Conservation (phyloP, 92 coral and sea anemone genomes). For the Parazoanthus darwini region DNA sequence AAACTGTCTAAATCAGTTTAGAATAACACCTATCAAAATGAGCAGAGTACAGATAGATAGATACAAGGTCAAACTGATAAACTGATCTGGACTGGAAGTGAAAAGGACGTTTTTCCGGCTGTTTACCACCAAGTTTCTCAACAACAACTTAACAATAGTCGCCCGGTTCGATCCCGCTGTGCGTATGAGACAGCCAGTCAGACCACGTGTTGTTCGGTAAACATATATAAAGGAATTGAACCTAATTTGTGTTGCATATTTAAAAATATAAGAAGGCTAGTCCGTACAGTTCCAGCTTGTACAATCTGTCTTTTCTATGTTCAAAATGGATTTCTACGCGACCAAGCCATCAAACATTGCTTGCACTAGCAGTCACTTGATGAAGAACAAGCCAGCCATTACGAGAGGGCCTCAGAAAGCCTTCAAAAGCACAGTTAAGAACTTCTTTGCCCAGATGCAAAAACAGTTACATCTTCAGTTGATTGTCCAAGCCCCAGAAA, state of each 20-base stretch:
- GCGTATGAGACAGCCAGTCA: not conserved
- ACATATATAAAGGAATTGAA: not conserved
- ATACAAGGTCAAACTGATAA: too few relatives aligned
- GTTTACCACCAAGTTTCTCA: too few relatives aligned
- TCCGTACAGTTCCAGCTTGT: not conserved
- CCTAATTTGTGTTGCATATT: not conserved
- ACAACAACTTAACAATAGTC: not conserved
- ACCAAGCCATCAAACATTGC: not conserved
- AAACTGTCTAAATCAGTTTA: too few relatives aligned
- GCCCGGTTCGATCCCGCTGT: not conserved
- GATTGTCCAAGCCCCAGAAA: not conserved
- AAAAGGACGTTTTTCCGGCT: too few relatives aligned
- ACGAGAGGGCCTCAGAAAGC: not conserved
- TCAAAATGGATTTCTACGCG: not conserved
- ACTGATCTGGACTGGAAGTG: too few relatives aligned
- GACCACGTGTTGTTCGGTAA: not conserved
- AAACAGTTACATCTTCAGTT: not conserved
- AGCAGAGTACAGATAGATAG: too few relatives aligned
- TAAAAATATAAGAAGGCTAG: not conserved
- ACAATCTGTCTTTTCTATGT: not conserved
- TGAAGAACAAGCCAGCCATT: not conserved
- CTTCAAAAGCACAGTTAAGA: not conserved
- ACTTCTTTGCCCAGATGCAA: not conserved
- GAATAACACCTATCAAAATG: too few relatives aligned
- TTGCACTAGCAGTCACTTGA: not conserved